Evolutionary conservation across 1,140 invertebrate species (phyloP).

Genomic region (Lamellibrachia luymesi): DNA sequence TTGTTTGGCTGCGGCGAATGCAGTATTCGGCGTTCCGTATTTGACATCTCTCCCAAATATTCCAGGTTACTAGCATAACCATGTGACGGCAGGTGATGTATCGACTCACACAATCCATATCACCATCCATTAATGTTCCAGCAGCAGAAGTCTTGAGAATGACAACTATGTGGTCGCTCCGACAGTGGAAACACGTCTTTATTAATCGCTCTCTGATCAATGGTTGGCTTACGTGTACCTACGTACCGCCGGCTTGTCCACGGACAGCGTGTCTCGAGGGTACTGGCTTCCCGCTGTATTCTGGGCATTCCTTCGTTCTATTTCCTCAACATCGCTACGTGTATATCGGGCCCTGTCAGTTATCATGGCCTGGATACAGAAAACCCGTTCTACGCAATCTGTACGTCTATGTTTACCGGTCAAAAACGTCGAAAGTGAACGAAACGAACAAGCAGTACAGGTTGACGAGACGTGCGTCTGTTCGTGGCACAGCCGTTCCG

Average conservation of each 20-base stretch:
- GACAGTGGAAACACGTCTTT: neutral
- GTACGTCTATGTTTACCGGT: no score
- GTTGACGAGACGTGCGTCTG: no score
- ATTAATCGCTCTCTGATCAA: neutral
- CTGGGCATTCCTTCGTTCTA: neutral
- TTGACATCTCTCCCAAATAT: neutral
- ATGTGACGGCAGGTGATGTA: neutral
- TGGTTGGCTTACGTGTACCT: neutral
- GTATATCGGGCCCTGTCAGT: neutral
- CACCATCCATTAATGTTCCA: neutral
- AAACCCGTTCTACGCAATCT: no score
- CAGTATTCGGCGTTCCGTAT: neutral
- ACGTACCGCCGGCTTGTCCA: no score
- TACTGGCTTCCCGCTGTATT: neutral
- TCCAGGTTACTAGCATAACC: neutral
- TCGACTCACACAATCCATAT: neutral
- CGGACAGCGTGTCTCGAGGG: neutral
- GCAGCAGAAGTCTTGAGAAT: neutral
- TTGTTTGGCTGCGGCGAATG: neutral
- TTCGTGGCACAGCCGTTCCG: neutral
- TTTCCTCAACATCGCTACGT: neutral
- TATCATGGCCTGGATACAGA: neutral
- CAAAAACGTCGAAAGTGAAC: no score
- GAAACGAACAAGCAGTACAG: no score
- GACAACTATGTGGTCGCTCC: neutral